A percentile compares a stretch with the other conserved stretches of the same genome.
phyloP scores from a whole-genome alignment of 2,797 vertebrate species.

The Myripristis murdjan region DNA sequence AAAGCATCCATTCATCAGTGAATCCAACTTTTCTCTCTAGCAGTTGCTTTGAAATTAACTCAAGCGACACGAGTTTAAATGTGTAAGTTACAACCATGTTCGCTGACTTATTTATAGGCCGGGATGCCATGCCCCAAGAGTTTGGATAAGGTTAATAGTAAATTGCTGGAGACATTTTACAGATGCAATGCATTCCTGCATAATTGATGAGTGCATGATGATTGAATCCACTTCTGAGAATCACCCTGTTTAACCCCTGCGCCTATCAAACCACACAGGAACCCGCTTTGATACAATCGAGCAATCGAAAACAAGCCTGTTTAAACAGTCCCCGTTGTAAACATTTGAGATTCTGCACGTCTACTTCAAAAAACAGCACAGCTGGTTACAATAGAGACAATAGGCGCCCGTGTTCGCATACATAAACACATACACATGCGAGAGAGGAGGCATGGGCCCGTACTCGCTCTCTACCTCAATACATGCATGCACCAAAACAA shows the following conservation, averaged over 20 bases:
- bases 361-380: slow-evolving; percentile 34
- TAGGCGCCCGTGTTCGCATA: not conserved
- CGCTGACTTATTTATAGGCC: slow-evolving; percentile 24
- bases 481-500: not conserved
- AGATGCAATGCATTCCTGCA: slow-evolving; percentile 64
- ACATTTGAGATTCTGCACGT: slow-evolving; percentile 2
- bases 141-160: slow-evolving; percentile 24
- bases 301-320: slow-evolving; percentile 20
- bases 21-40: not conserved
- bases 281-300: slow-evolving; percentile 7
- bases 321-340: slow-evolving; percentile 2
- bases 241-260: slow-evolving; percentile 64
- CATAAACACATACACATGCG: not conserved
- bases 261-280: slow-evolving; percentile 67
- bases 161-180: slow-evolving; percentile 53
- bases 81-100: slow-evolving; percentile 14
- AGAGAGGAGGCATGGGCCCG: not conserved
- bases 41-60: not conserved
- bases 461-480: not conserved
- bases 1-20: not conserved
- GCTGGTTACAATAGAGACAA: not conserved
- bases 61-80: not conserved
- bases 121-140: not conserved
- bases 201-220: slow-evolving; percentile 53
- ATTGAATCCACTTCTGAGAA: slow-evolving; percentile 44